These are phyloP conservation scores for Alligator sinensis DNA, from an alignment of 2,113 vertebrate genomes.

Conservation along the genomic window DNA sequence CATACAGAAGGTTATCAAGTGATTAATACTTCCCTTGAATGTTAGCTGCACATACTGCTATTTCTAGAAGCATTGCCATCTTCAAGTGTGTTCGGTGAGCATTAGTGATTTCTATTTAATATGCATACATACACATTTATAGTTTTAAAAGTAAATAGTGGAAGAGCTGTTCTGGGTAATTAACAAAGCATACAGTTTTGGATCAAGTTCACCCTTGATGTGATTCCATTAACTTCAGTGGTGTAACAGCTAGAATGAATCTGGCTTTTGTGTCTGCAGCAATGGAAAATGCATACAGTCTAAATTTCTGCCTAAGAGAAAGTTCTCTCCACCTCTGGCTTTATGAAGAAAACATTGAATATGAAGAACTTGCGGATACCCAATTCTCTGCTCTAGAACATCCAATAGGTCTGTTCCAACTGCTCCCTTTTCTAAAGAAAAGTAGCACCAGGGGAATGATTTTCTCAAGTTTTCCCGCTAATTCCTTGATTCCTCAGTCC, in stretches of 20 bases:
- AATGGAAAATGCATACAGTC: slow-evolving; percentile 15
- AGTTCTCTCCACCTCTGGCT: neutral
- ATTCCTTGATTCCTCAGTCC: neutral
- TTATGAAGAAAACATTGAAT: neutral
- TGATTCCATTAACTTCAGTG: neutral
- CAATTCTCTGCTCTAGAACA: neutral
- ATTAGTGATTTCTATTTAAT: slow-evolving; percentile 56
- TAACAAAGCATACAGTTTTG: neutral
- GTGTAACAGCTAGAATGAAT: neutral
- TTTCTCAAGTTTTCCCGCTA: neutral
- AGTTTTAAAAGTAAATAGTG: slow-evolving; percentile 11
- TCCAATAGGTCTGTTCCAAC: neutral
- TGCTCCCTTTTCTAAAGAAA: neutral
- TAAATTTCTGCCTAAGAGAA: neutral
- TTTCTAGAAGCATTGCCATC: slow-evolving; percentile 47
- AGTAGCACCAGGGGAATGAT: neutral
- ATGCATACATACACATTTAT: slow-evolving; percentile 48
- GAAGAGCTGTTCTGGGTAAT: slow-evolving; percentile 22
- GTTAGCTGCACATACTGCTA: slow-evolving; percentile 9
- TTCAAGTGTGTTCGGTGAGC: slow-evolving; percentile 58
- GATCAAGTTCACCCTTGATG: slow-evolving; percentile 18
- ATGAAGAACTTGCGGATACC: neutral
- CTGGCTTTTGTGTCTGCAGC: slow-evolving; percentile 7
- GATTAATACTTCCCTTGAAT: slow-evolving; percentile 25
- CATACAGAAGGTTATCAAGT: neutral